Conservation (phyloP, 2,797 vertebrate genomes). For the Scleropages formosus region DNA sequence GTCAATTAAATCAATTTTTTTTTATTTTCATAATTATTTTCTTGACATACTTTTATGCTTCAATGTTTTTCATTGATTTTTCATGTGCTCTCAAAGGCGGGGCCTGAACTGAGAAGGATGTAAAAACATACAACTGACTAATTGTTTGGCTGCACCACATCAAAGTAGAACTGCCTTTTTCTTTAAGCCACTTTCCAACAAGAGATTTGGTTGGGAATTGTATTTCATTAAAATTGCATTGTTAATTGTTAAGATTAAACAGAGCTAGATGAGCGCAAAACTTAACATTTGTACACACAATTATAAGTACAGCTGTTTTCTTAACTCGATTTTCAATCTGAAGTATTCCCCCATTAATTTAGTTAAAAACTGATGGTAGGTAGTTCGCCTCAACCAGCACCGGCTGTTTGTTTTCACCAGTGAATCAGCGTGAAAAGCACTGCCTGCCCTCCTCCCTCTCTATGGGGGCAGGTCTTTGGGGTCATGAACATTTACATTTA, state of each 20-base stretch:
- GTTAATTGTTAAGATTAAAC: conserved; percentile 1
- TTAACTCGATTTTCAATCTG: not conserved
- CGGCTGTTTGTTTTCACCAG: not conserved
- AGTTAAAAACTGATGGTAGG: not conserved
- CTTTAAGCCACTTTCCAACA: conserved; percentile 18
- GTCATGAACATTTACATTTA: conserved; percentile 27
- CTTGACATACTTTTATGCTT: not conserved
- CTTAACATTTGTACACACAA: conserved; percentile 9
- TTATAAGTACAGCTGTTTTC: conserved; percentile 17
- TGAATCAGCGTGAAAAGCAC: not conserved
- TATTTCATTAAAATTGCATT: conserved; percentile 22
- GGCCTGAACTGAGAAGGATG: not conserved
- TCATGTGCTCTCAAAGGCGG: not conserved
- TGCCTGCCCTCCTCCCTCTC: not conserved
- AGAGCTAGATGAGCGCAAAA: conserved; percentile 14
- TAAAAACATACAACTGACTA: not conserved
- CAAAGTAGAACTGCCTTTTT: not conserved
- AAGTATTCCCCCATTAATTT: not conserved
- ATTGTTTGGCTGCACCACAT: conserved; percentile 2
- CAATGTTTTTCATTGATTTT: not conserved
- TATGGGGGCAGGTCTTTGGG: conserved; percentile 13
- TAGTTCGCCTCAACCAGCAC: not conserved
- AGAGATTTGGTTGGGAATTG: conserved; percentile 14
- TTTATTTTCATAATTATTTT: not conserved
- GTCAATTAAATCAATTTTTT: not conserved